Evolutionary conservation across 2,113 vertebrate genomes (phyloP).

Genomic region (Cyanoliseus patagonus): DNA sequence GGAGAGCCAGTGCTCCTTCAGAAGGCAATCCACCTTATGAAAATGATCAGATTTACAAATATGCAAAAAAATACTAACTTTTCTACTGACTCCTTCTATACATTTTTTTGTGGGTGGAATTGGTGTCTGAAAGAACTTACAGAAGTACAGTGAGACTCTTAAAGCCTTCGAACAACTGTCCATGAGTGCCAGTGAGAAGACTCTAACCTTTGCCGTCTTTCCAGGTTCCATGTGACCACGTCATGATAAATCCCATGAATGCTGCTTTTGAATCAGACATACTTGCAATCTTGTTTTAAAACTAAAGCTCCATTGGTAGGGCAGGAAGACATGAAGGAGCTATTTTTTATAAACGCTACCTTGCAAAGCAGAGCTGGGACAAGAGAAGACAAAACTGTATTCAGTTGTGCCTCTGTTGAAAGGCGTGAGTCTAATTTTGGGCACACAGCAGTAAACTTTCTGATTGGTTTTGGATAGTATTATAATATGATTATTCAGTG

Average conservation of each 20-base stretch:
- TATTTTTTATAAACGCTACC: not conserved
- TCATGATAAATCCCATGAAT: not conserved
- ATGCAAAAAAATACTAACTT: not conserved
- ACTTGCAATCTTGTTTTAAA: not conserved
- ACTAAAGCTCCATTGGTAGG: not conserved
- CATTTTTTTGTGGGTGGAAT: not conserved
- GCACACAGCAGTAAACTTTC: conserved; percentile 23
- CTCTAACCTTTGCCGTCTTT: not conserved
- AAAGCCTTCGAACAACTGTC: not conserved
- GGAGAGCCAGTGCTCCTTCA: not conserved
- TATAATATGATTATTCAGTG: conserved; percentile 41
- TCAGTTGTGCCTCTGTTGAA: not conserved
- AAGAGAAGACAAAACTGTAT: not conserved
- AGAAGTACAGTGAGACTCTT: not conserved
- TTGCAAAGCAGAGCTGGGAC: not conserved
- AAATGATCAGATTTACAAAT: not conserved
- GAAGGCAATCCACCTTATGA: not conserved
- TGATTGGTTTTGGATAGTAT: conserved; percentile 14
- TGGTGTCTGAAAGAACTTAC: not conserved
- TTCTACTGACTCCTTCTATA: not conserved
- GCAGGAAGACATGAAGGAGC: not conserved
- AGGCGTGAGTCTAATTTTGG: conserved; percentile 20
- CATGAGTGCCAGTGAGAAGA: not conserved
- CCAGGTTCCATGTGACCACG: not conserved
- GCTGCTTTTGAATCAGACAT: not conserved